Base-by-base conservation (phyloP, 2,113 vertebrate genomes). In the Lipotes vexillifer region DNA sequence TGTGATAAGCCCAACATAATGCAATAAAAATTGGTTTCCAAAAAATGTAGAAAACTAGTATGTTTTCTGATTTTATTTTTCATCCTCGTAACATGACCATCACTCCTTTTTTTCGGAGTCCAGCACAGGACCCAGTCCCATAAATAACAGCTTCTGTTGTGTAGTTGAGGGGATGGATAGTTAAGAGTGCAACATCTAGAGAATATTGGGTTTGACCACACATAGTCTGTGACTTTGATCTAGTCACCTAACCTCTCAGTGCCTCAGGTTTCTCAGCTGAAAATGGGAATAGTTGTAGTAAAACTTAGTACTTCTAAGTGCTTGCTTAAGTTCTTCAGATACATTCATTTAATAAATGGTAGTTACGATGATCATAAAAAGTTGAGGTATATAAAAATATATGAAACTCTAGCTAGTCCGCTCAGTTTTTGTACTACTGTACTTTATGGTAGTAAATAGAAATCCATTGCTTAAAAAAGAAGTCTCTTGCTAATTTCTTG, bases 401-500 rank as follows among this genome's bases (percentile, higher is more conserved):
- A 33, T 49, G 29, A 81, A 89, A 88, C 65, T 71, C 14, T 38
- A 78, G 57, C 41, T 65, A 77, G 29, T 33, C 31, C 31, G 44
- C 36, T 38, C 59, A 81, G 57, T 86, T 88, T 88, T 88, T 92
- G 2, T 83, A 57, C 33, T 71, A 57, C 21, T 69, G 21, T 52
- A 80, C 21, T 88, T 78, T 44, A 55, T 96, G 41, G 44, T 95
- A 63, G 33, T 71, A 86, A 81, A 38, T 80, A 90, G 55, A 92
- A 77, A n/a, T 89, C 44, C 41, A 33, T 55, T 90, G 29, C 68
- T 78, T 65, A 25, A 74, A 81, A 66, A 88, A 66, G 41, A 86
- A 86, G 27, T 81, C 27, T 81, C 74, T 96, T 89, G 55, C 29
- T 92, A 65, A 78, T 72, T 89, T 92, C 23, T 88, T 96, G 52